Conservation (phyloP, 2,797 vertebrate species). For the Kryptopterus vitreolus region DNA sequence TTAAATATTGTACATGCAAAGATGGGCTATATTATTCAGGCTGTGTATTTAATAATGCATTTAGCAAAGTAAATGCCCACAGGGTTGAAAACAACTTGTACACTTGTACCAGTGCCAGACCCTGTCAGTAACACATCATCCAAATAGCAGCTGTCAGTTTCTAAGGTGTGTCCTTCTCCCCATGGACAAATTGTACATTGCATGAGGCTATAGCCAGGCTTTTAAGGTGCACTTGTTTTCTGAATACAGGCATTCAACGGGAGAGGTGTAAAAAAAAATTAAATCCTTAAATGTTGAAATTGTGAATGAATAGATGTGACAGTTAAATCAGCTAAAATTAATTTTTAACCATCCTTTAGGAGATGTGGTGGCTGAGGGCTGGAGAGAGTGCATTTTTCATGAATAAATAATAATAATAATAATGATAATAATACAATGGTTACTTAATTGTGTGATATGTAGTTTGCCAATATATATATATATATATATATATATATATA, state of each 20-base stretch:
- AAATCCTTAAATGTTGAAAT: background rate
- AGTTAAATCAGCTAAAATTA: too few species aligned
- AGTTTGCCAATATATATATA: too few species aligned
- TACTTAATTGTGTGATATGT: too few species aligned
- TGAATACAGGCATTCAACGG: background rate
- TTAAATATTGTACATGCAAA: background rate
- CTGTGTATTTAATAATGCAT: background rate
- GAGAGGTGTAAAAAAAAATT: background rate
- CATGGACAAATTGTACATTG: background rate
- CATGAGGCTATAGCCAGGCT: background rate
- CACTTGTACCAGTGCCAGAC: background rate
- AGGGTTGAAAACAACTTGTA: background rate
- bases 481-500: too few species aligned
- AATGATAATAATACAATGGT: too few species aligned
- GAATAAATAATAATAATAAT: too few species aligned
- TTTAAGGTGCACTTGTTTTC: background rate
- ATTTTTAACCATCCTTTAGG: too few species aligned
- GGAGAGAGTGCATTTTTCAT: too few species aligned
- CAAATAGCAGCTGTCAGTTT: background rate
- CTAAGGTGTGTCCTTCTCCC: background rate
- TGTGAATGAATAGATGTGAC: background rate
- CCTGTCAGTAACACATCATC: background rate
- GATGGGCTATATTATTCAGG: background rate
- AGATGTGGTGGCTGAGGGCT: background rate
- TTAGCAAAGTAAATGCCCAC: background rate